Evolutionary conservation across 2,113 vertebrate species (phyloP), one percentile per base, ranked within the genome.

Genomic region (Phalacrocorax brasilianus): DNA sequence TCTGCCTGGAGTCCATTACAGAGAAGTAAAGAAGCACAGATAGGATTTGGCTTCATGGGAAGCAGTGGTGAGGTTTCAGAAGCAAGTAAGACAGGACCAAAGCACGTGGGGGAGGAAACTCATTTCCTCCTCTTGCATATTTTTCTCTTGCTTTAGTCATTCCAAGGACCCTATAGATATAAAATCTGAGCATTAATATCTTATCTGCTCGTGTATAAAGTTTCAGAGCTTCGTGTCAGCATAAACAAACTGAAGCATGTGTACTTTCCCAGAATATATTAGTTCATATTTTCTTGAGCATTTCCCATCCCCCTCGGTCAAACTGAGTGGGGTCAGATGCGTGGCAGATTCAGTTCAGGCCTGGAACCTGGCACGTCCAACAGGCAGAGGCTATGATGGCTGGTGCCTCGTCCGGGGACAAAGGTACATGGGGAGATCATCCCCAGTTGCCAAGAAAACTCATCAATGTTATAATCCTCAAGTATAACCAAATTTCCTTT

Each of bases 81-180:
- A 95, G 63, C 40, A 72, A 72, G 13, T 22, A 24, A 86, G 63
- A 83, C 14, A 1, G 59, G 72, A 62, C 40, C 53, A 80, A 61
- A 49, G 45, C 56, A 6, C 0, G 0, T 33, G 50, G 23, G 21
- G 65, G 13, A 92, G 65, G 68, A 95, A 92, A 53, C 12, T 73
- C 2, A 28, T 78, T 93, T 85, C 76, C 65, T 92, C 55, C 68
- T 86, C 52, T 70, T 38, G 22, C 52, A 11, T 77, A 12, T 56
- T 95, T 86, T 88, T 28, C 59, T 77, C 63, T 89, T 77, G 70
- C 75, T 93, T 87, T 91, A 78, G 84, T 91, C 47, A 38, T 78
- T 84, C 61, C 44, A 47, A 67, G 68, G 38, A 74, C 28, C 33
- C 47, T 24, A 11, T 33, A 59, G 68, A 27, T 67, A 38, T 24